Conservation (phyloP, 1,140 invertebrate species). For the Meloidogyne floridensis region DNA sequence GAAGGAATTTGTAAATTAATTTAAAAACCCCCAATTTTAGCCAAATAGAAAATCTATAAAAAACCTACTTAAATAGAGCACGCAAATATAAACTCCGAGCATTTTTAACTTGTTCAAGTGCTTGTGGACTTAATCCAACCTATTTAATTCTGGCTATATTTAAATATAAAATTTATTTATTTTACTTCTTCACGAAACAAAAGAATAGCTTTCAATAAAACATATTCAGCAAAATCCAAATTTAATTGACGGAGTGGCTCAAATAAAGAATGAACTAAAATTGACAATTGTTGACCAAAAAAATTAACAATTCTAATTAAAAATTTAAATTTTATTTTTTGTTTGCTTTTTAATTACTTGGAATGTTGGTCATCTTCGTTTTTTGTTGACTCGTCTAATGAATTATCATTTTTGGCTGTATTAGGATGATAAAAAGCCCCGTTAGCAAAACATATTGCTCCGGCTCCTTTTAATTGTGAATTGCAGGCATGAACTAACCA, state of each 20-base stretch:
- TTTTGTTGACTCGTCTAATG: neutral
- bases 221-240: slow-evolving; percentile 39
- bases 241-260: slow-evolving; percentile 21
- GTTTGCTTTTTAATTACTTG: neutral
- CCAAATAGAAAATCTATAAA: neutral
- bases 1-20: too few relatives aligned
- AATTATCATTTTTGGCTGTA: neutral
- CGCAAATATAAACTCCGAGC: slow-evolving; percentile 19
- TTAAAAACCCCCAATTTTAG: too few relatives aligned
- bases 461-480: neutral
- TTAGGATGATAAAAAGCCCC: slow-evolving; percentile 12
- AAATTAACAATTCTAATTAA: slow-evolving; percentile 26
- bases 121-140: slow-evolving; percentile 25
- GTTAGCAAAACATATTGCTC: slow-evolving; percentile 21
- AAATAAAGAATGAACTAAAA: slow-evolving; percentile 19
- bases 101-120: slow-evolving; percentile 12
- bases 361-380: neutral
- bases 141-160: neutral
- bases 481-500: slow-evolving; percentile 37
- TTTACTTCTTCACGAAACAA: slow-evolving; percentile 38
- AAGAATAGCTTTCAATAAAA: slow-evolving; percentile 36
- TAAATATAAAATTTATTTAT: neutral
- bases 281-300: slow-evolving; percentile 28
- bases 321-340: neutral
- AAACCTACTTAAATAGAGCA: slow-evolving; percentile 24